Conservation (phyloP, 2,888 invertebrate genomes). For the Papilio protenor region DNA sequence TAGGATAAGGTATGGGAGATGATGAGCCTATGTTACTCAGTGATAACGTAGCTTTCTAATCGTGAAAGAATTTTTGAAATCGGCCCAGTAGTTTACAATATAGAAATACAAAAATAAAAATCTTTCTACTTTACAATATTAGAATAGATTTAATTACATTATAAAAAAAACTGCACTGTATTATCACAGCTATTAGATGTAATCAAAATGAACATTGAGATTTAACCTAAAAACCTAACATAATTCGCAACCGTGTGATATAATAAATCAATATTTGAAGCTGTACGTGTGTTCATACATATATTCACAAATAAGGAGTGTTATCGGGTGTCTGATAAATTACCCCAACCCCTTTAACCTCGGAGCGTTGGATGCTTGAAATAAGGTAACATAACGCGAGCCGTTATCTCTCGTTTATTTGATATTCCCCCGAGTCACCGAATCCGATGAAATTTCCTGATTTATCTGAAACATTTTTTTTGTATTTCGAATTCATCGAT, state of each 20-base stretch:
- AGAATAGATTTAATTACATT: too few species aligned
- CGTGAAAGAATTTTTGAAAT: too few species aligned
- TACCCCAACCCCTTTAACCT: slow-evolving; percentile 36
- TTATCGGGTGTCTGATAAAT: slow-evolving; percentile 44
- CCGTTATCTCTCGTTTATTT: slow-evolving; percentile 38
- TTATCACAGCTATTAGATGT: background rate
- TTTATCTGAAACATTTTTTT: slow-evolving; percentile 27
- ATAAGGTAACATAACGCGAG: slow-evolving; percentile 39
- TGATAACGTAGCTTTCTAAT: too few species aligned
- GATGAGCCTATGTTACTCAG: too few species aligned
- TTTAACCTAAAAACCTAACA: background rate
- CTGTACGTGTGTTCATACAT: slow-evolving; percentile 12
- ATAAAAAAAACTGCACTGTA: too few species aligned
- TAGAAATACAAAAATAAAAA: too few species aligned
- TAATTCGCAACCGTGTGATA: background rate
- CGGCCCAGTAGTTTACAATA: too few species aligned
- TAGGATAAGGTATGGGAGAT: too few species aligned
- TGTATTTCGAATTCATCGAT: slow-evolving; percentile 1
- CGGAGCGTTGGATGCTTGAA: slow-evolving; percentile 31
- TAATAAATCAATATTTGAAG: slow-evolving; percentile 30
- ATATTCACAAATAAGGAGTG: slow-evolving; percentile 18
- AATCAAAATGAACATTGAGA: background rate
- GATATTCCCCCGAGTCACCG: slow-evolving; percentile 33
- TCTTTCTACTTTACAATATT: too few species aligned
- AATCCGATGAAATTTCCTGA: slow-evolving; percentile 32